A percentile compares a stretch with the other conserved stretches of the same genome.
These are phyloP conservation scores for Natator depressus DNA, from an alignment of 2,113 vertebrate species.

Conservation along the genomic window DNA sequence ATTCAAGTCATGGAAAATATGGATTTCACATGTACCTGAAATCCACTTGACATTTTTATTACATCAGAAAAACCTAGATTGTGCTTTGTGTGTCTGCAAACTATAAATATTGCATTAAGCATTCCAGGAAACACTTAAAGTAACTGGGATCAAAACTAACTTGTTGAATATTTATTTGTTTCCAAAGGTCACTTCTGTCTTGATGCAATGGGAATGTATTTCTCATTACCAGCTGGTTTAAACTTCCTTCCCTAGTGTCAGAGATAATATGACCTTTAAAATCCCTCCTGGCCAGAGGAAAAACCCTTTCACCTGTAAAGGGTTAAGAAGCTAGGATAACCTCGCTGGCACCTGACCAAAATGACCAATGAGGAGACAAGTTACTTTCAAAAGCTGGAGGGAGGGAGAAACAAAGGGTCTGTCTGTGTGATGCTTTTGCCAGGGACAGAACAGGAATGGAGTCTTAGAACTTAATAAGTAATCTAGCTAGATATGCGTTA, in stretches of 20 bases:
- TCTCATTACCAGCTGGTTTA: background rate
- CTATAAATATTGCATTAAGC: background rate
- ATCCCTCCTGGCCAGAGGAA: no score
- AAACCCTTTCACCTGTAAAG: no score
- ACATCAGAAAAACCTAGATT: background rate
- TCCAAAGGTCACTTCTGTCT: background rate
- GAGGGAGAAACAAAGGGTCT: no score
- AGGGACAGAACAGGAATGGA: no score
- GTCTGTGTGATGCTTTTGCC: no score
- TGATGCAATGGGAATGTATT: background rate
- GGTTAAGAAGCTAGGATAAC: no score
- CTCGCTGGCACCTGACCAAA: no score
- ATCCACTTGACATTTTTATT: background rate
- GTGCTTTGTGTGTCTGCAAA: background rate
- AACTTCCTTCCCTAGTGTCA: background rate
- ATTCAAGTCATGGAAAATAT: background rate
- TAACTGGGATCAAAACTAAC: slow-evolving; percentile 2
- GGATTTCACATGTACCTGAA: background rate
- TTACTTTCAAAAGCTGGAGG: no score
- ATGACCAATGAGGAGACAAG: no score
- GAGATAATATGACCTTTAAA: no score
- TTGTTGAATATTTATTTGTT: background rate
- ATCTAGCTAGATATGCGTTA: no score
- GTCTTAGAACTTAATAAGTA: no score
- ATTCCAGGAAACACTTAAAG: background rate